phyloP scores from a whole-genome alignment of 2,888 invertebrate species.

The Sphinx pinastri region DNA sequence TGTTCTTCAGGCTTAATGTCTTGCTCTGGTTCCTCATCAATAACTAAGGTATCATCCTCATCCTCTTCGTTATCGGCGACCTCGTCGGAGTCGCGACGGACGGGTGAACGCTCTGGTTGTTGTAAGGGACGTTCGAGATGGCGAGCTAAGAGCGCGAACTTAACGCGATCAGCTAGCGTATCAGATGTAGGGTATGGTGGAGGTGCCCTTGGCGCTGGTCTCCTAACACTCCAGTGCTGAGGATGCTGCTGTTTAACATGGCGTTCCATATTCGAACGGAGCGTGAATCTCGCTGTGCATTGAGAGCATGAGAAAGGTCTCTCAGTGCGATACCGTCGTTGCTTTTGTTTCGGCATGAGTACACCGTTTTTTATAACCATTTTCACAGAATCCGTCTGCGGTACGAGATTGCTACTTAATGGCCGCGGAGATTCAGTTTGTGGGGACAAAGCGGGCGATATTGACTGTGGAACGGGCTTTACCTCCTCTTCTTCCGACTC shows the following conservation, averaged over 20 bases:
- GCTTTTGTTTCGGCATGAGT: constrained; percentile 95
- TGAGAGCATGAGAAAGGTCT: constrained; percentile 95
- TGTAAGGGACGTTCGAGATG: constrained; percentile 87
- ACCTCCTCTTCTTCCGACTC: constrained; percentile 82
- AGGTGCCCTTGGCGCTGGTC: constrained; percentile 78
- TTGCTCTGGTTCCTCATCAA: constrained; percentile 85
- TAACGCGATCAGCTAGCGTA: constrained; percentile 79
- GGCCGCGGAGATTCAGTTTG: constrained; percentile 78
- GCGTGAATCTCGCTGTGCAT: constrained; percentile 94
- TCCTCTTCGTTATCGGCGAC: constrained; percentile 86
- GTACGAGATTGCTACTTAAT: constrained; percentile 68
- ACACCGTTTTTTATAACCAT: constrained; percentile 96
- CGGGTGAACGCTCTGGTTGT: constrained; percentile 68
- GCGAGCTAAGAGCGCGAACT: constrained; percentile 90
- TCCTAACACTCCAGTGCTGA: constrained; percentile 92
- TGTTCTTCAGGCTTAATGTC: constrained; percentile 66
- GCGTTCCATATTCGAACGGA: constrained; percentile 97
- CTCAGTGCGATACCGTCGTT: constrained; percentile 94
- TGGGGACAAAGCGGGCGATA: constrained; percentile 73
- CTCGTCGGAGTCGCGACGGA: constrained; percentile 80
- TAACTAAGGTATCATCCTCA: constrained; percentile 87
- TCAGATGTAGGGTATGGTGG: constrained; percentile 68
- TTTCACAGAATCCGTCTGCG: constrained; percentile 87
- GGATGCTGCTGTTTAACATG: constrained; percentile 98
- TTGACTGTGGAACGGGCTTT: constrained; percentile 74